Evolutionary conservation across 2,113 vertebrate species (phyloP), one percentile per base, ranked within the genome.

Genomic region (Eptesicus fuscus): DNA sequence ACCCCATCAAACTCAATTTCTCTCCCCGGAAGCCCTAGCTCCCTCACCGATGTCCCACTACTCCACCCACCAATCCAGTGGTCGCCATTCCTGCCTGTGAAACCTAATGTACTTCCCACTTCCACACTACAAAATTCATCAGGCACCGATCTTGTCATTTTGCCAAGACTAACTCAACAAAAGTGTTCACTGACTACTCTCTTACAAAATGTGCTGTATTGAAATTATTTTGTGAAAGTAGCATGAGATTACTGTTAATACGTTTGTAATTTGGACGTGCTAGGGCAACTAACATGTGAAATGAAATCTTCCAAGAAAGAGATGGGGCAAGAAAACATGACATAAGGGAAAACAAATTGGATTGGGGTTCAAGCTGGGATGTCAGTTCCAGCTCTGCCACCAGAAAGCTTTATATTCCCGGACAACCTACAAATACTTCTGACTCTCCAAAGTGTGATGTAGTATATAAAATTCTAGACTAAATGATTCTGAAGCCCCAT

Each of bases 181-280:
- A 94, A 91, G 56, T 71, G 79, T 96, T 91, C 91, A 97, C 96
- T 89, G 88, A 95, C 94, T 88, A 92, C 93, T 37, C 79, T 94
- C 94, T 78, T 93, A 42, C 32, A 91, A 97, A 92, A 65, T 95
- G 78, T 90, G 53, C 88, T 95, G 73, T 73, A 94, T 96, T 90
- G 83, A 94, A 96, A 96, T 94, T 86, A 85, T 92, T 61, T 63
- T 88, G 61, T 73, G 67, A 94, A 69, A 96, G 82, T 92, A 83
- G 42, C 88, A 97, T 95, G 85, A 96, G 94, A 85, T 95, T 95
- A 63, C 44, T 91, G 59, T 69, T 73, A 96, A 91, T 95, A 91
- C 84, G 90, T 96, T 91, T 53, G 51, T 84, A 93, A 88, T 59
- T 92, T 83, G 88, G 90, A 90, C 91, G 73, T 86, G 82, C 73